Percentiles rank a stretch among this genome's conserved stretches.
These are phyloP conservation scores for Agapostemon virescens DNA, from an alignment of 2,888 invertebrate genomes.

Conservation along the genomic window DNA sequence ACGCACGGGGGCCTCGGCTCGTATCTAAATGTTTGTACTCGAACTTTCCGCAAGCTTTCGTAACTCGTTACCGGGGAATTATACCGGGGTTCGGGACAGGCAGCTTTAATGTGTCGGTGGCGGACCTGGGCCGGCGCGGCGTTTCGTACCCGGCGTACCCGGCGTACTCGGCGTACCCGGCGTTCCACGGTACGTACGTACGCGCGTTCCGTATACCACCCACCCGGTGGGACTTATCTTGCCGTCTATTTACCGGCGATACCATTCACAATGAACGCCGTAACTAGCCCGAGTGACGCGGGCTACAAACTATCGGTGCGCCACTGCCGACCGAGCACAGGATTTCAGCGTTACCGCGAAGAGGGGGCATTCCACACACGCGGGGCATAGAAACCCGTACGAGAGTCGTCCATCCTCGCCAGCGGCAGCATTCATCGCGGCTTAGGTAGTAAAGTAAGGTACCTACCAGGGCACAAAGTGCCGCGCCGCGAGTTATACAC, in stretches of 20 bases:
- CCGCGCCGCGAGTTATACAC: conserved; percentile 58
- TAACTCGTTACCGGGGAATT: conserved; percentile 21
- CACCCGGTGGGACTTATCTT: conserved; percentile 43
- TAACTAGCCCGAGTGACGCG: conserved; percentile 45
- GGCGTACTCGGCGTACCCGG: background rate
- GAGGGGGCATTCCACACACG: conserved; percentile 45
- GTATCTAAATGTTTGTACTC: conserved; percentile 8
- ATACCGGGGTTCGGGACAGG: conserved; percentile 13
- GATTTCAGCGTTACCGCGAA: conserved; percentile 37
- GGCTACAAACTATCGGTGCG: conserved; percentile 26
- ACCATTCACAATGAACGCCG: conserved; percentile 51
- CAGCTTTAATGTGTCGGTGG: conserved; percentile 14
- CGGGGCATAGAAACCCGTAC: conserved; percentile 17
- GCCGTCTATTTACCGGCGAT: conserved; percentile 53
- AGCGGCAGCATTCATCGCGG: conserved; percentile 58
- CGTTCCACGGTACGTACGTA: background rate
- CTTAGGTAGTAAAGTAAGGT: conserved; percentile 41
- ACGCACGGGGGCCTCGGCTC: background rate
- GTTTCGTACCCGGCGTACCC: conserved; percentile 9
- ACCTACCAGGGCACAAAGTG: conserved; percentile 55
- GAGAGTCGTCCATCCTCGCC: conserved; percentile 44
- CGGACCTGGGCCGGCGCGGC: background rate
- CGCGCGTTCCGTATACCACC: conserved; percentile 44
- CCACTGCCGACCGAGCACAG: conserved; percentile 13
- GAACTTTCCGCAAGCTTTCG: background rate